Evolutionary conservation across 1,140 invertebrate species (phyloP), one percentile per base, ranked within the genome.

Genomic region (Diorhabda elongata): DNA sequence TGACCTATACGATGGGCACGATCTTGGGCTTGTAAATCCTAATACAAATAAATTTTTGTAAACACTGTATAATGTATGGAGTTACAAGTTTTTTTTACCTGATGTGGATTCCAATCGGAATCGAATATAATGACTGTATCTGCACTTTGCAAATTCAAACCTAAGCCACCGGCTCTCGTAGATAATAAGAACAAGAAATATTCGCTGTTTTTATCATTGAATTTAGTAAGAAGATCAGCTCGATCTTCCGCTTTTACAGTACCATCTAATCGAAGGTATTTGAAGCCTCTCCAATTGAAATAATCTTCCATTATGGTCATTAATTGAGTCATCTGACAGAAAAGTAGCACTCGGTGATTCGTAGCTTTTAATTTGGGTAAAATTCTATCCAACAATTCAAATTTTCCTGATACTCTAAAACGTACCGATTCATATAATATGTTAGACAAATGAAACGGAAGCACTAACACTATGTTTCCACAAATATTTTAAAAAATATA

Each of bases 241-340:
- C 98, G 88, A 80, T 99, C 98, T 81, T 99, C 98, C 3, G 96
- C 92, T 83, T 99, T 99, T 2, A 98, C 99, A 73, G 95, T 97
- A 78, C 98, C 98, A 82, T 99, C 97, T 64, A 99, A 84, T 72
- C 89, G 81, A 3, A 91, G 77, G 78, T 90, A 90, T 73, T 85
- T 86, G 78, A 92, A 93, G 74, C 90, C 89, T 75, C 93, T 88
- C 89, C 91, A 98, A 59, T 91, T 88, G 42, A 99, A 86, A 82
- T 98, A 99, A 83, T 99, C 98, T 81, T 99, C 98, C 87, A 99
- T 95, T 73, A 99, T 98, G 41, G 95, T 98, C 97, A 99, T 99
- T 11, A 97, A 88, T 76, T 97, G 93, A 0, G 98, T 99, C 98
- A 99, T 99, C 85, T 99, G 98, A 90, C 96, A 99, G 85, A 99